Base-by-base conservation (phyloP, 1,140 invertebrate genomes). In the Temnothorax curvispinosus region DNA sequence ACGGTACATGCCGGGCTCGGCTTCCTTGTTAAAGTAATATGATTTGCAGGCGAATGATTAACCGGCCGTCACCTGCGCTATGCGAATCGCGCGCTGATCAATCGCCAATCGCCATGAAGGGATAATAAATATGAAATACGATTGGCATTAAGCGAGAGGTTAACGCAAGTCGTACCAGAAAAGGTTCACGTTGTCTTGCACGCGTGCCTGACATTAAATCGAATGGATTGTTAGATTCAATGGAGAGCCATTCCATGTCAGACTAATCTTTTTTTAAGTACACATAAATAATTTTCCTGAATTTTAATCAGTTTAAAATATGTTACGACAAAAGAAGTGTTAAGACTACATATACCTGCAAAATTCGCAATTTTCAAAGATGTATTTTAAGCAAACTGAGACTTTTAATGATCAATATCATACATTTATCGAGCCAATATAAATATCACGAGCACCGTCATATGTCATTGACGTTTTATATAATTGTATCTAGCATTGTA, bases 81-180 rank as follows among this genome's bases (percentile, higher is more conserved):
- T 62, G 62, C 18, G 32, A 50, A 74, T 80, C 50, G 32, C 44
- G 32, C 3, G 27, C 58, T 71, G 41, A 89, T 89, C 65, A 56
- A 89, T 86, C 74, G 65, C 41, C 58, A 41, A 89, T 75, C 41
- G 78, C 64, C 62, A 7, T 72, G 60, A 76, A 50, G 3, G 11
- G 41, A 54, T 71, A 65, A 62, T 78, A 84, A 87, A 89, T 27
- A 72, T 91, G 85, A 92, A 88, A 91, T 89, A 89, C 89, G 87
- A 91, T 89, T 86, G 75, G 67, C 80, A 91, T 91, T 86, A 89
- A 86, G 72, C 80, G 82, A 91, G 87, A 91, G 87, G 71, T 91
- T 91, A 88, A 89, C 85, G 69, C 52, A 74, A 69, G 35, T 72
- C 67, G 74, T 84, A 71, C 78, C 9, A 62, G 27, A 89, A 75